These are phyloP conservation scores for Taxidea taxus DNA, from an alignment of 2,113 vertebrate genomes.

Conservation along the genomic window DNA sequence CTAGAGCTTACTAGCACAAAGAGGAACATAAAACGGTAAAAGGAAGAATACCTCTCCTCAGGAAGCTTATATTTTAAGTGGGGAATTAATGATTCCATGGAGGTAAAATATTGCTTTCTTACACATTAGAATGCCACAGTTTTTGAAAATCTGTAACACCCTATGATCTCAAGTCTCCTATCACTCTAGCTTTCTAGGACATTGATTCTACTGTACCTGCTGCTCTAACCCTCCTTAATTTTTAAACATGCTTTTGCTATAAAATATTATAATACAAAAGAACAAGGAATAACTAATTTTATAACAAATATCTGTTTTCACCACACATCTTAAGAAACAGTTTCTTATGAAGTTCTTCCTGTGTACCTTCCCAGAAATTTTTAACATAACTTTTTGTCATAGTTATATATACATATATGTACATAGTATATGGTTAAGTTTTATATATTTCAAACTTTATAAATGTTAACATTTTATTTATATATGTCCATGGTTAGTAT, in stretches of 20 bases:
- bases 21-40: neutral
- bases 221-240: neutral
- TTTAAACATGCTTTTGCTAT: neutral
- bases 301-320: neutral
- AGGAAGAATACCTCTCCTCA: neutral
- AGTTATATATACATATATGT: neutral
- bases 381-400: neutral
- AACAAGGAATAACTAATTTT: neutral
- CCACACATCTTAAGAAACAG: neutral
- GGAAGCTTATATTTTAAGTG: neutral
- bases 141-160: neutral
- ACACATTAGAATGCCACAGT: neutral
- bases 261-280: neutral
- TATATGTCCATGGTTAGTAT: neutral
- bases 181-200: neutral
- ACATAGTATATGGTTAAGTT: neutral
- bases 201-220: neutral
- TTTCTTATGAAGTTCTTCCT: neutral
- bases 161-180: neutral
- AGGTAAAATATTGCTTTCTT: neutral
- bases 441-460: neutral
- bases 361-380: neutral
- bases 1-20: neutral
- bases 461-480: neutral
- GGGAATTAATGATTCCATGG: neutral